Evolutionary conservation across 2,888 invertebrate species (phyloP), one percentile per base, ranked within the genome.

Genomic region (Plagodis dolabraria): DNA sequence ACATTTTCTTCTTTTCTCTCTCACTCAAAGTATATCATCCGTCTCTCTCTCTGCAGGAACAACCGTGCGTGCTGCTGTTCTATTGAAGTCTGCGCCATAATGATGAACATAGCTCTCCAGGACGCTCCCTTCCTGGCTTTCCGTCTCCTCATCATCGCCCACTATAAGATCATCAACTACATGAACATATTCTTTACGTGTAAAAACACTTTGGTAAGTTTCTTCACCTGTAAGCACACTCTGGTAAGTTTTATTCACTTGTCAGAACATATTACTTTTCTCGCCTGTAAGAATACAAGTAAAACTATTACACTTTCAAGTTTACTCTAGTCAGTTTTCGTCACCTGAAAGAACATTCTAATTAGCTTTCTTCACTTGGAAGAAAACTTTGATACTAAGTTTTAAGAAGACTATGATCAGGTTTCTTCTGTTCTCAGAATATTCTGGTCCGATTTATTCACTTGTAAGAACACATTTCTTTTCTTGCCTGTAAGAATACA

Each of bases 171-270:
- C 36, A 96, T 98, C 68, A 98, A 97, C 75, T 98, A 99, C 78
- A 98, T 98, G 96, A 98, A 98, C 83, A 97, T 98, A 22, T 99
- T 99, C 90, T 99, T 99, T 89, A 98, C 98, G 0, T 98, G 98
- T 87, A 97, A 98, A 88, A 98, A 97, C 76, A 96, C 96, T 0
- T 86, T 98, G 79, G 97, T 97, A 36, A 96, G 97, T 74, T 7
- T 9, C 5, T 10, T n/a, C n/a, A 6, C 5, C 5, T 9, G 6
- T n/a, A 0, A 42, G 1, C 4, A 2, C 9, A 38, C 9, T 5
- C 38, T 1, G 38, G 38, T 38, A 38, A 8, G 38, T 38, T 38
- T 8, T 38, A 38, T 8, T 38, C 9, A 38, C 9, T 5, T 38
- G 7, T 38, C 1, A 9, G 38, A 7, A 9, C 38, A 8, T 5